Conservation (phyloP, 2,888 invertebrate species). For the Trachelus troglodyta region DNA sequence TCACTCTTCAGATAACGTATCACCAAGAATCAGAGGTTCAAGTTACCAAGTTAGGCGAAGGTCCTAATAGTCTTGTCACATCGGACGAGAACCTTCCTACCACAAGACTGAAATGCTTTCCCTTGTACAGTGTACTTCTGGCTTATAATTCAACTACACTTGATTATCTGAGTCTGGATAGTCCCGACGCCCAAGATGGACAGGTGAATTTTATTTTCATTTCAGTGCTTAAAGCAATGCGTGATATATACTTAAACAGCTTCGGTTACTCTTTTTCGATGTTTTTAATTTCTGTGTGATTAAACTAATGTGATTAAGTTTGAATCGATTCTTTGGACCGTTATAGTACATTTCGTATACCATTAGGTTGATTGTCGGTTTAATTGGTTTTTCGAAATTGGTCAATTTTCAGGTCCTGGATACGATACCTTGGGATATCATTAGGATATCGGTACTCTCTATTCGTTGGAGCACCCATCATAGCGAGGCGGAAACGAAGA, state of each 20-base stretch:
- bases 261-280: background rate
- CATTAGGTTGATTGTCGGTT: background rate
- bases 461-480: conserved; percentile 60
- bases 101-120: conserved; percentile 86
- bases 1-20: conserved; percentile 54
- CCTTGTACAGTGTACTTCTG: conserved; percentile 82
- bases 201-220: conserved; percentile 34
- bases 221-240: background rate
- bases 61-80: conserved; percentile 59
- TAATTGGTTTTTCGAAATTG: background rate
- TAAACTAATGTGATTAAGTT: too few relatives aligned
- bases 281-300: background rate
- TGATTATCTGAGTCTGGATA: conserved; percentile 77
- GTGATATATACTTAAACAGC: background rate
- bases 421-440: conserved; percentile 61
- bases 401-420: conserved; percentile 55
- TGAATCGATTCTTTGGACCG: background rate
- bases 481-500: conserved; percentile 55
- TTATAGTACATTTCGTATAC: too few relatives aligned
- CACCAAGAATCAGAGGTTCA: conserved; percentile 62
- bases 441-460: conserved; percentile 58
- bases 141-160: conserved; percentile 79
- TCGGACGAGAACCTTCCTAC: conserved; percentile 55
- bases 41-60: conserved; percentile 61
- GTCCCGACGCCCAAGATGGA: conserved; percentile 58